Conservation (phyloP, 2,113 vertebrate species). For the Myotis davidii region DNA sequence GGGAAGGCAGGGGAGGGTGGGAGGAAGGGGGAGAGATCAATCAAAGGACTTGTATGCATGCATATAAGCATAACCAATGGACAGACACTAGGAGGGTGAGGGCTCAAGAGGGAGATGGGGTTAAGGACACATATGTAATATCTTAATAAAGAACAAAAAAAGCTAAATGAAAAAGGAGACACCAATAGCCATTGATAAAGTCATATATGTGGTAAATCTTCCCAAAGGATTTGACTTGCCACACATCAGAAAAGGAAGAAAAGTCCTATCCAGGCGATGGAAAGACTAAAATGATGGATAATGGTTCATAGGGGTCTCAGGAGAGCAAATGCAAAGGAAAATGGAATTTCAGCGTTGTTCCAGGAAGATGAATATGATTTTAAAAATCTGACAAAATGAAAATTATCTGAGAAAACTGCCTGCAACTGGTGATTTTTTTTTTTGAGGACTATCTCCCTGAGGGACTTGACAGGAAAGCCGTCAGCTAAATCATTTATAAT, state of each 20-base stretch:
- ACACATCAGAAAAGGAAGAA: neutral
- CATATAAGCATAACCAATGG: no score
- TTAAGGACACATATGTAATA: no score
- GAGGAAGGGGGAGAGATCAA: no score
- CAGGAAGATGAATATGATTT: neutral
- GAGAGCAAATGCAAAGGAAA: neutral
- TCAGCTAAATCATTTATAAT: neutral
- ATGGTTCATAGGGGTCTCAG: neutral
- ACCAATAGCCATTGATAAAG: neutral
- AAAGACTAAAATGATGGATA: neutral
- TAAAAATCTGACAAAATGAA: neutral
- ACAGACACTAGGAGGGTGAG: no score
- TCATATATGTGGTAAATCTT: neutral
- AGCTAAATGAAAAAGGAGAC: neutral
- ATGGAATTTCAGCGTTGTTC: neutral
- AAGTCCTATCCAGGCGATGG: neutral
- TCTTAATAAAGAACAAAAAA: no score
- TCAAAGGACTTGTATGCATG: no score
- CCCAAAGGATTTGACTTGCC: neutral
- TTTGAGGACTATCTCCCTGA: neutral
- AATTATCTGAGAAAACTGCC: slow-evolving; percentile 33
- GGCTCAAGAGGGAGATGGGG: no score
- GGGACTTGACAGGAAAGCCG: neutral
- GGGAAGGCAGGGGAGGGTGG: no score
- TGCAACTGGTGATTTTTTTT: neutral